Evolutionary conservation across 1,140 invertebrate genomes (phyloP), one percentile per base, ranked within the genome.

Genomic region (Formica exsecta): DNA sequence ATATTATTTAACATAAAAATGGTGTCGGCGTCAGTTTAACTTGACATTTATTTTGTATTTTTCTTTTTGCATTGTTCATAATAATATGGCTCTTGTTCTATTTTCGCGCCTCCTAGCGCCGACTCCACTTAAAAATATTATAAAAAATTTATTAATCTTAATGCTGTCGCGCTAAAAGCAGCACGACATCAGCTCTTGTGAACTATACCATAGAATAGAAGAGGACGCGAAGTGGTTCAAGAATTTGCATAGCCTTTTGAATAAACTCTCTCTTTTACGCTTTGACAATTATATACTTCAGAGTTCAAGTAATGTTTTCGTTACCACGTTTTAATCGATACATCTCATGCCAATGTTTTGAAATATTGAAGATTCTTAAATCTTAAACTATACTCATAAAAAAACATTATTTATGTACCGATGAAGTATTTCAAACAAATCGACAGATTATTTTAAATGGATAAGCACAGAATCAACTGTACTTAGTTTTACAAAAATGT

Each of bases 71-170:
- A 25, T 44, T 7, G 54, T 48, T 13, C 13, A 32, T 51, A 68
- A 36, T 62, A 83, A 74, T 22, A 13, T 57, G 19, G 13, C 29
- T 57, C 25, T 44, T 48, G 68, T 13, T n/a, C 79, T 61, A 83
- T 59, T 83, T 83, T 61, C 29, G 38, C 44, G n/a, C 38, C 64
- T 80, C 19, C 48, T 44, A 74, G 68, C 68, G 79, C 79, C 68
- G 79, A 83, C 79, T 36, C 38, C 79, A 83, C 79, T 83, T 83
- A 83, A 74, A 66, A 76, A 79, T 79, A 87, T 84, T 77, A 87
- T 86, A 57, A 62, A 80, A 86, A 61, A 73, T 85, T 84, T 74
- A 74, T 64, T 80, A 80, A 64, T 68, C 38, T 74, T 74, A 83
- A 83, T 83, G 54, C 62, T 73, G 29, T 59, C 61, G 79, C 51